These are phyloP conservation scores for Vipera latastei DNA, from an alignment of 2,797 vertebrate species.

Conservation along the genomic window DNA sequence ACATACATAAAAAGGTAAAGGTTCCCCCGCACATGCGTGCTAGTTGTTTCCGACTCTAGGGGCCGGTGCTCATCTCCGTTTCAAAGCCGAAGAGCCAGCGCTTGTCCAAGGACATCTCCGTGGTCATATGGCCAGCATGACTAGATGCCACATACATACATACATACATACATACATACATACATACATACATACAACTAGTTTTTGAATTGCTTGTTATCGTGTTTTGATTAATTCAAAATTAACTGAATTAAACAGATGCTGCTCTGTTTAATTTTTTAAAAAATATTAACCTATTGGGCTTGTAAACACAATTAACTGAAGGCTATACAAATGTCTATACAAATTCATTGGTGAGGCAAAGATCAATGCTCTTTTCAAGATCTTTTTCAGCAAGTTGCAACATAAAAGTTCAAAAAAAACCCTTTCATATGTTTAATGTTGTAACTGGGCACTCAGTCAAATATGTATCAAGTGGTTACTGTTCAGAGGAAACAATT, in stretches of 20 bases:
- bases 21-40: no score
- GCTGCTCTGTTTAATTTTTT: not conserved
- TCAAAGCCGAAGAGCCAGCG: no score
- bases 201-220: not conserved
- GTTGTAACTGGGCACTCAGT: conserved; percentile 67
- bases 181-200: not conserved
- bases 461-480: conserved; percentile 71
- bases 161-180: not conserved
- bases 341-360: conserved; percentile 40
- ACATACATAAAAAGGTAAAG: not conserved
- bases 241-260: conserved; percentile 34
- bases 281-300: not conserved
- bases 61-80: no score
- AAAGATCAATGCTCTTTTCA: conserved; percentile 31
- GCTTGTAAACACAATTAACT: conserved; percentile 12
- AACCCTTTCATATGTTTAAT: conserved; percentile 65
- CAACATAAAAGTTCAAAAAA: conserved; percentile 63
- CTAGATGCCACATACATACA: not conserved
- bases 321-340: conserved; percentile 29
- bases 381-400: conserved; percentile 65
- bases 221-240: conserved; percentile 9
- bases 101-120: no score
- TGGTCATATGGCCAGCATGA: no score
- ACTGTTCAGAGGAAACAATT: conserved; percentile 49
- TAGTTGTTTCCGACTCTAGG: no score